Evolutionary conservation across 2,888 invertebrate genomes (phyloP).

Genomic region (Prenolepis imparis): DNA sequence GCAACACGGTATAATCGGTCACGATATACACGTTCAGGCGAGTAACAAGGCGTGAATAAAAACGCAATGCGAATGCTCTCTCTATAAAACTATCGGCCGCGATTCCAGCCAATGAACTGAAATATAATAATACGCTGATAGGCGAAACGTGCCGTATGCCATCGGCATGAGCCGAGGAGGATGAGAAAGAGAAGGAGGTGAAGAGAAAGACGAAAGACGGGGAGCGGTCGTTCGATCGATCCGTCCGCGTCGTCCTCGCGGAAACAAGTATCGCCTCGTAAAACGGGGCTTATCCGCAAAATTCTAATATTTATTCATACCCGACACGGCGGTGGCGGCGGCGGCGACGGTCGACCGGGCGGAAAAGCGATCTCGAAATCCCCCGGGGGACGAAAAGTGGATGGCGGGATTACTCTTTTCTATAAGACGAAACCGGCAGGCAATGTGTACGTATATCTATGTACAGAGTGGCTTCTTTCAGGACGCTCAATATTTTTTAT

Average conservation of each 20-base stretch:
- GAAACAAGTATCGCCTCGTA: slow-evolving; percentile 84
- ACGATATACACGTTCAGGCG: neutral
- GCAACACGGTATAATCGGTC: slow-evolving; percentile 2
- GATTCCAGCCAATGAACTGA: slow-evolving; percentile 63
- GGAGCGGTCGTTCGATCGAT: slow-evolving; percentile 78
- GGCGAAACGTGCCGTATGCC: slow-evolving; percentile 55
- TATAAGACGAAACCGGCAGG: slow-evolving; percentile 73
- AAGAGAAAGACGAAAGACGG: slow-evolving; percentile 31
- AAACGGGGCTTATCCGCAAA: slow-evolving; percentile 83
- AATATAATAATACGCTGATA: slow-evolving; percentile 70
- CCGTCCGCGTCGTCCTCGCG: slow-evolving; percentile 72
- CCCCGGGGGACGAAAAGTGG: slow-evolving; percentile 82
- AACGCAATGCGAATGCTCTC: slow-evolving; percentile 29
- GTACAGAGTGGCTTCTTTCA: slow-evolving; percentile 14
- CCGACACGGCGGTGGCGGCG: slow-evolving; percentile 67
- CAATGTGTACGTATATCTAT: slow-evolving; percentile 55
- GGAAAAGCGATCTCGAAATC: slow-evolving; percentile 84
- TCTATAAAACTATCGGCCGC: slow-evolving; percentile 57
- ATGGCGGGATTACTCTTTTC: slow-evolving; percentile 83
- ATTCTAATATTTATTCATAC: slow-evolving; percentile 85
- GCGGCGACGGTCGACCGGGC: slow-evolving; percentile 78
- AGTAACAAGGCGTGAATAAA: slow-evolving; percentile 20
- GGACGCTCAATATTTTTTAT: neutral
- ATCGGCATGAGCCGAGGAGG: slow-evolving; percentile 39
- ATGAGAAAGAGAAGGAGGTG: slow-evolving; percentile 41